Evolutionary conservation across 1,140 invertebrate species (phyloP).

Genomic region (Battus philenor): DNA sequence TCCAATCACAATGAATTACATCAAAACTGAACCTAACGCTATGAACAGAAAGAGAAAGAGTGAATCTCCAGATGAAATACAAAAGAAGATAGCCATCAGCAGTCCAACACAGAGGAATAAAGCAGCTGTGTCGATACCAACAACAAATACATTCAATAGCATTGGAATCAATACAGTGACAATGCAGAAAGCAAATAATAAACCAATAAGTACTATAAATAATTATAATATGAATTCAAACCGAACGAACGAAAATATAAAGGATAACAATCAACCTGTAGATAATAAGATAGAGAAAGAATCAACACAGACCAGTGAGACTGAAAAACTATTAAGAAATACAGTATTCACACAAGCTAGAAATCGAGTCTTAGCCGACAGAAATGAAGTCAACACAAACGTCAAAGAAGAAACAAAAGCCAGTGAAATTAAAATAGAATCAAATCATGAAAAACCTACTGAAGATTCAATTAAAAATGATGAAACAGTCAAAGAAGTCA

Average conservation of each 20-base stretch:
- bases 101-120: neutral
- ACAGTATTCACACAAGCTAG: conserved; percentile 64
- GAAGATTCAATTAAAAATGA: neutral
- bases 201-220: conserved; percentile 11
- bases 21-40: conserved; percentile 21
- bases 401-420: conserved; percentile 9
- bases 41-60: conserved; percentile 59
- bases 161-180: conserved; percentile 41
- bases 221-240: neutral
- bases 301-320: conserved; percentile 23
- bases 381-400: conserved; percentile 20
- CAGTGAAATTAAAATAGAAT: conserved; percentile 6
- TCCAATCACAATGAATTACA: conserved; percentile 17
- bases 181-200: conserved; percentile 28
- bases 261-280: conserved; percentile 3
- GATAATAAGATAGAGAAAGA: conserved; percentile 7
- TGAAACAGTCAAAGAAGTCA: conserved; percentile 12
- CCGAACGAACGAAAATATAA: conserved; percentile 2
- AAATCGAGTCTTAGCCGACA: conserved; percentile 44
- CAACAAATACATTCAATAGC: conserved; percentile 13
- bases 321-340: conserved; percentile 59
- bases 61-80: conserved; percentile 56
- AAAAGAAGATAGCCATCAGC: conserved; percentile 38
- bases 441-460: conserved; percentile 1
- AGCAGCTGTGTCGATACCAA: neutral